Evolutionary conservation across 2,888 invertebrate genomes (phyloP), one percentile per base, ranked within the genome.

Genomic region (Baccha elongata): DNA sequence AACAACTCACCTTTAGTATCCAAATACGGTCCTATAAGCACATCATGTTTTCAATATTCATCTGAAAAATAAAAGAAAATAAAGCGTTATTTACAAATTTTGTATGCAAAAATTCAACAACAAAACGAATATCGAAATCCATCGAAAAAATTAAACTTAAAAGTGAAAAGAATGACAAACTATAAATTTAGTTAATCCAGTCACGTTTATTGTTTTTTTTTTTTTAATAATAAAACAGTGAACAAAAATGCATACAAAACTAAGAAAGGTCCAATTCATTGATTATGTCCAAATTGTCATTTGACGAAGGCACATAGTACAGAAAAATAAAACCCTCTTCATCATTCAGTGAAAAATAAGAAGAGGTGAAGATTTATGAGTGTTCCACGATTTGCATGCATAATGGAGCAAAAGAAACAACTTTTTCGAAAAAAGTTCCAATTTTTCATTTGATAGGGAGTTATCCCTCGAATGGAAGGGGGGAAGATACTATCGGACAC

Each of bases 311-410:
- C 11, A 46, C 42, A 44, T 37, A 32, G 29, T 7, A 3, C 7
- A 7, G 8, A 32, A 5, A 3, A 29, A 13, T 13, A 23, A 13
- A 17, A 23, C 7, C 19, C 10, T 1, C 37, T 13, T n/a, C 13
- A 13, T 21, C 8, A 3, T 7, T 8, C 4, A 37, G 37, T 53
- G 35, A 21, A 15, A 23, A 37, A 15, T 40, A 3, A 15, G 32
- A 55, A 29, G 44, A 44, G 60, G 48, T 64, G 65, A 17, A 68
- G 71, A 81, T 81, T 81, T 81, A 81, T 76, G 76, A 75, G 32
- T 58, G 46, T 46, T 67, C 6, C 76, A 67, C 62, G 32, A 81
- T 81, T 81, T 72, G 81, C 81, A 81, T 81, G 48, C 53, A 72
- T 72, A 81, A 81, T 67, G 65, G 62, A 42, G 15, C 15, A 40